phyloP scores from a whole-genome alignment of 35 echinoderm and acorn worm species.

The Amphiura filiformis region DNA sequence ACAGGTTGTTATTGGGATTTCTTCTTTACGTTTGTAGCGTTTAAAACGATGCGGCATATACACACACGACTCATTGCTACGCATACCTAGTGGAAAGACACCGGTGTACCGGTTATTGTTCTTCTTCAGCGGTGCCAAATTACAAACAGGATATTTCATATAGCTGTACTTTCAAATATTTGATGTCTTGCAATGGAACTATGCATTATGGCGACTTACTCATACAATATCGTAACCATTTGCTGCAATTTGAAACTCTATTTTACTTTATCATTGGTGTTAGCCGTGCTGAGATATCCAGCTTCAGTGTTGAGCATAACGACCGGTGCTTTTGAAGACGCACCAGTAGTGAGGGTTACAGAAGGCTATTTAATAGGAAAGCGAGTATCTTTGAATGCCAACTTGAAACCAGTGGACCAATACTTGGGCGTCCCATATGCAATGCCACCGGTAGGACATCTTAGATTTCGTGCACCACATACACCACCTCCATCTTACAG shows the following conservation, averaged over 20 bases:
- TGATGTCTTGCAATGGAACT: neutral
- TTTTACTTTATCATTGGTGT: neutral
- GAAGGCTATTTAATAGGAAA: constrained; percentile 45
- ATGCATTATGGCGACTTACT: neutral
- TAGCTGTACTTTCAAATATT: neutral
- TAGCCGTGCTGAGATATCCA: neutral
- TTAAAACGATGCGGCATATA: neutral
- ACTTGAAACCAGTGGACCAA: constrained; percentile 69
- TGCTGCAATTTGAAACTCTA: neutral
- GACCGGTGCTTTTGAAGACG: neutral
- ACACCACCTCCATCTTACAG: constrained; percentile 31
- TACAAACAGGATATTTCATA: neutral
- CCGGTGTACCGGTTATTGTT: neutral
- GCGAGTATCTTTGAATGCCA: constrained; percentile 34
- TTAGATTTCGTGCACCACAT: constrained; percentile 65
- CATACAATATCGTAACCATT: neutral
- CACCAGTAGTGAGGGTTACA: constrained; percentile 34
- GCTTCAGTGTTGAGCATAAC: neutral
- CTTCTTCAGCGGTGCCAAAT: neutral
- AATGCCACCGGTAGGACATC: constrained; percentile 47
- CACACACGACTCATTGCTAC: neutral
- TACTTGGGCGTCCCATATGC: constrained; percentile 86
- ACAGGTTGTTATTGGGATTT: neutral
- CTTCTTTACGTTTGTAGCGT: neutral
- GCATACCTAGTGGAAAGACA: neutral